Base-by-base conservation (phyloP, 2,888 invertebrate species). In the Cephalotes varians region DNA sequence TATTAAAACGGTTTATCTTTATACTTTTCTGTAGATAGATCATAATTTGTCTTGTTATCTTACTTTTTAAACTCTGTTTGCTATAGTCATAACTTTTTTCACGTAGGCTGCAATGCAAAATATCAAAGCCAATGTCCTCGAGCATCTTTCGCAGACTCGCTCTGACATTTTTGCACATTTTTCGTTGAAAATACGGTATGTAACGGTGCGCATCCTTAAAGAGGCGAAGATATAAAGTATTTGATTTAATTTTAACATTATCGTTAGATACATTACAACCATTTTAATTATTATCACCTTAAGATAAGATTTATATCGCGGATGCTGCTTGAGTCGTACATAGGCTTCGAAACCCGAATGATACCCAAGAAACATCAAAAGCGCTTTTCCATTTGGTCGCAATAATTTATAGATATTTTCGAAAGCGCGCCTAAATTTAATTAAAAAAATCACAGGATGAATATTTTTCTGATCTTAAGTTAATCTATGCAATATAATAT, bases 311-410 rank as follows among this genome's bases (percentile, higher is more conserved):
- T 95, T 94, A 96, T 97, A 98, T 90, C 95, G 95, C 1, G 95
- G 93, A 74, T 95, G 95, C 72, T 95, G 93, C 0, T 96, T 95
- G 84, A 98, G 93, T n/a, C 94, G 95, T 64, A 96, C 95, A 93
- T 97, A 97, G 0, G 97, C 96, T 54, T 97, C 96, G 92, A 96
- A 98, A 9, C 97, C 95, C 0, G 96, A 96, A 94, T 96, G 96
- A 82, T 95, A 96, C 0, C 97, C 97, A 40, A 97, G 93, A 91
- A 97, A 97, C 25, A 96, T 95, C 1, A 98, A 92, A 15, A 98
- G 93, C 67, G 96, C 96, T 89, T 97, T 96, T 0, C 98, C 98
- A 5, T 96, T 96, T 0, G 96, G 96, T 82, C 95, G 95, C n/a
- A 98, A 94, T 73, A 98, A 93, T 49, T 96, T 94, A 93, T 95